Conservation (phyloP, 2,888 invertebrate species). For the Stratiomys singularior region DNA sequence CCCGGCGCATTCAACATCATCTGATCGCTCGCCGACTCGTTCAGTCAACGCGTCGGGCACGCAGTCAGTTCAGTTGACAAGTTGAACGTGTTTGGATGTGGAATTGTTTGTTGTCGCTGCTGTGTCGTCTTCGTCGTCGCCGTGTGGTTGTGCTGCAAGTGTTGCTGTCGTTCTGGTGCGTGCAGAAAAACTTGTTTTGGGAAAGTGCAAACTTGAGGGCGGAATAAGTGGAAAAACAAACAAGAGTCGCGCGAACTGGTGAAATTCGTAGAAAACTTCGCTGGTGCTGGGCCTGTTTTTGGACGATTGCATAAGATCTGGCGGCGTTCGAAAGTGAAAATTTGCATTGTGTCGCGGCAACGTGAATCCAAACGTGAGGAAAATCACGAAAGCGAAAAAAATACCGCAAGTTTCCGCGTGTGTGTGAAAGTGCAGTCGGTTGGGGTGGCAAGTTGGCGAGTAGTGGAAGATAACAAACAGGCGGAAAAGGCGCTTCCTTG, state of each 20-base stretch:
- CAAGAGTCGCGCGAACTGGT: not conserved
- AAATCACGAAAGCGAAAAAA: too few relatives aligned
- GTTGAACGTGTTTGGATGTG: constrained; percentile 34
- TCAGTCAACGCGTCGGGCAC: not conserved
- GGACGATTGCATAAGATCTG: constrained; percentile 30
- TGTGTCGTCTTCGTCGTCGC: not conserved
- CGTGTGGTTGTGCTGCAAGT: not conserved
- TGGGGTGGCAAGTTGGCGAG: too few relatives aligned
- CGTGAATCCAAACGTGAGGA: too few relatives aligned
- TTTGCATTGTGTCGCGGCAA: too few relatives aligned
- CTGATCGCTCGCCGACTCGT: not conserved
- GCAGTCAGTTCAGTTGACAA: constrained; percentile 21
- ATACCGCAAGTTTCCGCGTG: too few relatives aligned
- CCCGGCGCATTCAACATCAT: constrained; percentile 26
- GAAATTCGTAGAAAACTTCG: not conserved
- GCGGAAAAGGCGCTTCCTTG: too few relatives aligned
- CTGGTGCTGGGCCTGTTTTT: not conserved
- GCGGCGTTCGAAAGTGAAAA: not conserved
- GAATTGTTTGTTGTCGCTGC: not conserved
- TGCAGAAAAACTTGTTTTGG: constrained; percentile 25
- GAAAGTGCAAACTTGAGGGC: constrained; percentile 22
- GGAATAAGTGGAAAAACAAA: constrained; percentile 11
- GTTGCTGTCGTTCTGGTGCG: not conserved
- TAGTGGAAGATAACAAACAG: too few relatives aligned
- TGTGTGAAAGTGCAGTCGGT: too few relatives aligned